Base-by-base conservation (phyloP, 2,797 vertebrate species). In the Carduelis carduelis region DNA sequence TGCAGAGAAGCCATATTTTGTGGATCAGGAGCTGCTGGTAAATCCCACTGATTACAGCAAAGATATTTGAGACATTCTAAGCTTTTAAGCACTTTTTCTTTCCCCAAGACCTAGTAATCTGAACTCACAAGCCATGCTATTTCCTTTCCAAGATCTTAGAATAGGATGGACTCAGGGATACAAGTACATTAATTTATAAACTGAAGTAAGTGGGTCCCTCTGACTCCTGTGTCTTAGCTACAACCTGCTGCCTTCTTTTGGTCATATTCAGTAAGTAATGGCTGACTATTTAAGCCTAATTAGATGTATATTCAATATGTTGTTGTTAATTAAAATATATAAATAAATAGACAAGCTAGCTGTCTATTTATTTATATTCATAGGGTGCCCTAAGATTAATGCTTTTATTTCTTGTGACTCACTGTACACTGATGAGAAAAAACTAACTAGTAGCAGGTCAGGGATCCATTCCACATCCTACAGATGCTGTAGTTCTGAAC, bases 1-100 rank as follows among this genome's bases (percentile, higher is more conserved):
- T 4, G 41, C 97, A 72, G 98, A 98, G 82, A 98, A 97, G 71
- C 98, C 98, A 0, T 98, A 98, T 89, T 98, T 98, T 2, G 93
- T 98, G 97, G 98, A 98, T 85, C 97, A 96, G 37, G 97, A 98
- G 20, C 94, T 98, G 75, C 95, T 98, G 98, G 98, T 98, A 97
- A 98, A 97, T 43, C 46, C 14, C 44, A 56, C 23, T 53, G 81
- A 52, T 66, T 71, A 64, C 19, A 60, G n/a, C 52, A 88, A 86
- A 94, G 44, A 76, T 44, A 56, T n/a, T 28, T 76, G 50, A 78
- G 43, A 30, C 12, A 15, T 57, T 83, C 43, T 35, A 37, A 87
- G n/a, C 22, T 90, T 82, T 71, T 47, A 39, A 52, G 46, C n/a
- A 19, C 21, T 44, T 83, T 30, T 68, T 85, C 11, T 55, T 91